Evolutionary conservation across 2,113 vertebrate species (phyloP).

Genomic region (Actenoides hombroni): DNA sequence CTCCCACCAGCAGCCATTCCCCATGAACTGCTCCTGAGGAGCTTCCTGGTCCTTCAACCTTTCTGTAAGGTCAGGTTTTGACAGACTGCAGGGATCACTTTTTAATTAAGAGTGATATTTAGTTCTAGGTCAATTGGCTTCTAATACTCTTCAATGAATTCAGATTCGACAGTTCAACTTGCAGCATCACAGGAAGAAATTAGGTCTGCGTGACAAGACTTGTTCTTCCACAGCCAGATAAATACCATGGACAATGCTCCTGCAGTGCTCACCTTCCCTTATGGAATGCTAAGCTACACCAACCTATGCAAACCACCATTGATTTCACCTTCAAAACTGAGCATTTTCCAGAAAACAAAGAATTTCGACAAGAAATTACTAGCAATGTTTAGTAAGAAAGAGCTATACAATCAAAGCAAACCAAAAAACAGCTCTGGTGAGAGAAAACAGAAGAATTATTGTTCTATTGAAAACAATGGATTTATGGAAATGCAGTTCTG

Average conservation of each 20-base stretch:
- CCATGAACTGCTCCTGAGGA: background rate
- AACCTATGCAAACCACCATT: rapidly evolving
- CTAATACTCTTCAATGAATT: background rate
- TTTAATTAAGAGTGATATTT: background rate
- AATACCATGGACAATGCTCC: background rate
- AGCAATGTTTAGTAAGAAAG: background rate
- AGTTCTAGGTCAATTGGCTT: background rate
- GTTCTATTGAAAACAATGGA: no score
- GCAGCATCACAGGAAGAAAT: rapidly evolving
- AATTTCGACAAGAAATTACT: background rate
- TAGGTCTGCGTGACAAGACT: background rate
- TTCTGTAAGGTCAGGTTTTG: rapidly evolving
- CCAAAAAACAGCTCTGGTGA: no score
- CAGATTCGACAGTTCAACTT: background rate
- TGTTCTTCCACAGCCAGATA: background rate
- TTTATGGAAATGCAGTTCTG: no score
- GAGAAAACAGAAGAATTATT: no score
- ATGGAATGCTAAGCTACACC: rapidly evolving
- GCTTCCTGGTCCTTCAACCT: background rate
- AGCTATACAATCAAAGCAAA: background rate
- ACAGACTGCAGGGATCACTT: background rate
- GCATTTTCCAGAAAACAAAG: background rate
- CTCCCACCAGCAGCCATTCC: background rate
- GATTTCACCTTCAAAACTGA: background rate
- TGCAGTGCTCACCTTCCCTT: background rate